Evolutionary conservation across 2,888 invertebrate species (phyloP).

Genomic region (Deroplatys truncata): DNA sequence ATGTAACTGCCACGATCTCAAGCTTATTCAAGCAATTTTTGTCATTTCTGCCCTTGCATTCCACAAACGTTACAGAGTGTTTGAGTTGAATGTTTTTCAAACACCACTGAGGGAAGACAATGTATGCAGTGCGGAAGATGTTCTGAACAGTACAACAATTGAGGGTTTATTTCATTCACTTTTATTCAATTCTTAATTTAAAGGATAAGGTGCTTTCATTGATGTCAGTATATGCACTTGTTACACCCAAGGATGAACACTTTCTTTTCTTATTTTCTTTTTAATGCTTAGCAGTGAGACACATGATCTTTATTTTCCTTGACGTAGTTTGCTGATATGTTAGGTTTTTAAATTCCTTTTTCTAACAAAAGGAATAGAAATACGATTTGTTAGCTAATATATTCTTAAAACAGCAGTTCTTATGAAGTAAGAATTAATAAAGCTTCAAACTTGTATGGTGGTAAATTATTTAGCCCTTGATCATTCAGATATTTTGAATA

Average conservation of each 20-base stretch:
- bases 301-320: neutral
- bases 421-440: too few relatives aligned
- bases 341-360: too few relatives aligned
- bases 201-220: neutral
- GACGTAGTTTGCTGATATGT: too few relatives aligned
- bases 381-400: too few relatives aligned
- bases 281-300: neutral
- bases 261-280: neutral
- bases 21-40: neutral
- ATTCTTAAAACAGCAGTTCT: too few relatives aligned
- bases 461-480: too few relatives aligned
- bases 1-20: neutral
- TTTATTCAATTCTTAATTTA: neutral
- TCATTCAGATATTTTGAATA: too few relatives aligned
- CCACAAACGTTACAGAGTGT: neutral
- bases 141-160: neutral
- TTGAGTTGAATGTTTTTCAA: neutral
- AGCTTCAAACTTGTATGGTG: too few relatives aligned
- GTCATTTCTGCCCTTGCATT: neutral
- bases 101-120: neutral
- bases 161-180: neutral
- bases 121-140: neutral
- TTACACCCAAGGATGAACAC: neutral
- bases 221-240: neutral
- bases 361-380: too few relatives aligned